Conservation (phyloP, 2,888 invertebrate genomes). For the Cosmia trapezina region DNA sequence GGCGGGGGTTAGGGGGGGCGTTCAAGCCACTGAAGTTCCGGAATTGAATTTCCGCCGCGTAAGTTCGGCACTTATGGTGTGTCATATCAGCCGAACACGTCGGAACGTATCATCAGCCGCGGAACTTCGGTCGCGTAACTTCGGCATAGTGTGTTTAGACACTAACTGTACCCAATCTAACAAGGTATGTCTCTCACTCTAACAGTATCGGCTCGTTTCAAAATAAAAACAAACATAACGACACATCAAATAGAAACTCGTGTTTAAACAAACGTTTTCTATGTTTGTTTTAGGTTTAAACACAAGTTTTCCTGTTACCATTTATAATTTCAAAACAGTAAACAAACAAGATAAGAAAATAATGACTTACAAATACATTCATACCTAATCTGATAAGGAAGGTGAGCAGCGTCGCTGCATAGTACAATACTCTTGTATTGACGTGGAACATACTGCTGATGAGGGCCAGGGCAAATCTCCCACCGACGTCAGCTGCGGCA, state of each 20-base stretch:
- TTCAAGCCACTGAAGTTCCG: too few species aligned
- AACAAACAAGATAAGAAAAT: slow-evolving; percentile 31
- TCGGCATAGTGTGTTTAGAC: too few species aligned
- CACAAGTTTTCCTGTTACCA: too few species aligned
- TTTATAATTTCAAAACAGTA: slow-evolving; percentile 9
- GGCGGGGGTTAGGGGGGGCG: too few species aligned
- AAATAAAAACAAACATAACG: neutral
- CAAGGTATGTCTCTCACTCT: neutral
- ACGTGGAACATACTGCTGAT: slow-evolving; percentile 77
- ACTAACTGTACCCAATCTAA: neutral
- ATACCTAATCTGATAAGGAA: slow-evolving; percentile 79
- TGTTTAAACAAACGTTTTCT: too few species aligned
- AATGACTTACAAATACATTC: slow-evolving; percentile 11
- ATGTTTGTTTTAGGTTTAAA: too few species aligned
- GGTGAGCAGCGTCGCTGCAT: slow-evolving; percentile 79
- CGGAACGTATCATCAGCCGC: too few species aligned
- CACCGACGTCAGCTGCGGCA: slow-evolving; percentile 84
- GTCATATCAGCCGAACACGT: too few species aligned
- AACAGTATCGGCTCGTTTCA: neutral
- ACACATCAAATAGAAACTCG: neutral
- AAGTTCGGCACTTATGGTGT: too few species aligned
- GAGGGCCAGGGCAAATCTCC: slow-evolving; percentile 80
- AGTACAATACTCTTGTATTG: slow-evolving; percentile 82
- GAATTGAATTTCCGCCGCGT: too few species aligned
- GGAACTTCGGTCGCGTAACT: too few species aligned